Base-by-base conservation (phyloP, 2,113 vertebrate species). In the Sinocyclocheilus anshuiensis region DNA sequence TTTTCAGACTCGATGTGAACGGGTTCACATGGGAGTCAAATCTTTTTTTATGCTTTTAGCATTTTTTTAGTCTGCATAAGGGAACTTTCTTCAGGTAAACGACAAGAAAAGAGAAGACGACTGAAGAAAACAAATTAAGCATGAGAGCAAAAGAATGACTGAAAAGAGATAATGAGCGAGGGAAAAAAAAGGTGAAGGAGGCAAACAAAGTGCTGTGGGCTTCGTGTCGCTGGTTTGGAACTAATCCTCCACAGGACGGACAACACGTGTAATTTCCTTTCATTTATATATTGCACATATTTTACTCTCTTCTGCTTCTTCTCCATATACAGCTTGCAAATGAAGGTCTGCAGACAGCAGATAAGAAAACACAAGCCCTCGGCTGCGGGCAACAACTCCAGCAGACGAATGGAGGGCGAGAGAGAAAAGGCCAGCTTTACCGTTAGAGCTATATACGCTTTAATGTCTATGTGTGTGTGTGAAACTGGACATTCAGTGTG, bases 221-320 rank as follows among this genome's bases (percentile, higher is more conserved):
- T 72, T 72, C 4, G 33, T 72, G 69, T 72, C 9, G 33, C 69
- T 72, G 69, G 69, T 72, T 72, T 72, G 69, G 69, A 72, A 72
- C 69, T 48, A 45, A 75, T 75, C 39, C 39, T 15, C 39, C 39
- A 75, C 39, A 75, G 72, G 72, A 75, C 24, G 39, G 39, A 75
- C 72, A 48, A 75, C 72, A 75, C 39, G 72, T 75, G 72, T 75
- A 22, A 75, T 75, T 75, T 75, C 72, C 72, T 75, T 75, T 75
- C 72, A 75, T 75, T 75, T 75, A 75, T 65, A 65, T 24, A 48
- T 48, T 24, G n/a, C 39, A 12, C 22, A 75, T 75, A 75, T 48
- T 75, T 33, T 18, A 39, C 69, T 72, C 18, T 72, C 33, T 72
- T 72, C 18, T 72, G 69, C 69, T 39, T 5, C 39, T 75, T 75